Evolutionary conservation across 1,140 invertebrate species (phyloP).

Genomic region (Drosophila prosaltans): DNA sequence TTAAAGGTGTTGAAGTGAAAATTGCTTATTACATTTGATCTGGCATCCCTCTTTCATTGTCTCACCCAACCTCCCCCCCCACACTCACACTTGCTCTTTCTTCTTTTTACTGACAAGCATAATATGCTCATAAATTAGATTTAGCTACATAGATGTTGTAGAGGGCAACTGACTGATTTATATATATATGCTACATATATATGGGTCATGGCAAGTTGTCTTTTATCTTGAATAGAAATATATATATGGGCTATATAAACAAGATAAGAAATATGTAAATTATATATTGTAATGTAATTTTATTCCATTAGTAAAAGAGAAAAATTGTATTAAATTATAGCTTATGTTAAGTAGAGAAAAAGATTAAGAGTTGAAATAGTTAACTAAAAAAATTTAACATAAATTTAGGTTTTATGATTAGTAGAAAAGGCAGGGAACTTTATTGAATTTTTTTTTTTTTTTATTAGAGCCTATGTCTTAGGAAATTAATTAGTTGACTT

Average conservation of each 20-base stretch:
- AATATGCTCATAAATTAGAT: conserved; percentile 78
- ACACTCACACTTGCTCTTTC: background rate
- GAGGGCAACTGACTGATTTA: conserved; percentile 44
- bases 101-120: conserved; percentile 44
- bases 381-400: background rate
- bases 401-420: background rate
- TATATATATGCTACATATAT: conserved; percentile 15
- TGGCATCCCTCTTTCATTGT: conserved; percentile 16
- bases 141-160: conserved; percentile 40
- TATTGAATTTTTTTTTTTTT: too few relatives aligned
- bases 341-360: conserved; percentile 23
- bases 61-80: background rate
- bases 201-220: conserved; percentile 25
- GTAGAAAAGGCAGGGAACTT: too few relatives aligned
- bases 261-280: conserved; percentile 28
- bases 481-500: too few relatives aligned
- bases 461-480: too few relatives aligned
- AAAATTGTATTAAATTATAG: conserved; percentile 46
- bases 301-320: conserved; percentile 42
- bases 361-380: background rate
- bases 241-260: conserved; percentile 1
- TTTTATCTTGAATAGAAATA: conserved; percentile 19
- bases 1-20: conserved; percentile 69
- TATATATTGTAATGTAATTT: conserved; percentile 52
- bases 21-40: conserved; percentile 70